phyloP scores from a whole-genome alignment of 2,113 vertebrate genomes.

The Lepidothrix coronata region DNA sequence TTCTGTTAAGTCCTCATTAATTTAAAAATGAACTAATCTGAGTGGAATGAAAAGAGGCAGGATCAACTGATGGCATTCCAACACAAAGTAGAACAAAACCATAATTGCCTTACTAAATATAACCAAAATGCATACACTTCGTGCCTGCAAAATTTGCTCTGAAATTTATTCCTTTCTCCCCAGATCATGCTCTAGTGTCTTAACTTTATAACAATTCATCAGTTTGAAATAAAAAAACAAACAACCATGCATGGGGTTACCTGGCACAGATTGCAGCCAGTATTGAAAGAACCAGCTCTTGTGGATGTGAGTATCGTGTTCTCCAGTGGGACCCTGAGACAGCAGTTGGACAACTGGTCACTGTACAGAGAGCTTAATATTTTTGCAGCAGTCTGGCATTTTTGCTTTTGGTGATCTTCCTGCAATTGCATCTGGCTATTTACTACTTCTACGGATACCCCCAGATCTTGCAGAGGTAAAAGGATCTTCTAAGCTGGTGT shows the following conservation, averaged over 20 bases:
- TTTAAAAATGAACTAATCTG: slow-evolving; percentile 42
- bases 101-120: not conserved
- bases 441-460: not conserved
- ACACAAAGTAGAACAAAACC: not conserved
- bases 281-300: not conserved
- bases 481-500: not conserved
- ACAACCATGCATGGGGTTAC: not conserved
- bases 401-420: not conserved
- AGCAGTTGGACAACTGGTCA: not conserved
- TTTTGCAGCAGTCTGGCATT: not conserved
- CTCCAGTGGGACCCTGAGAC: not conserved
- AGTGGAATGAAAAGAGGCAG: slow-evolving; percentile 10
- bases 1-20: slow-evolving; percentile 5
- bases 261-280: not conserved
- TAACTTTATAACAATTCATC: not conserved
- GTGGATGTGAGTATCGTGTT: not conserved
- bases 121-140: not conserved
- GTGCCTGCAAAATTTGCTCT: not conserved
- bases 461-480: not conserved
- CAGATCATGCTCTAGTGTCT: not conserved
- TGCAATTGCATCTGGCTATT: not conserved
- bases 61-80: not conserved
- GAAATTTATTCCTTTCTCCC: not conserved
- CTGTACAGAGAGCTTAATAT: not conserved
- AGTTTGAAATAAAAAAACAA: not conserved